Evolutionary conservation across 2,113 vertebrate genomes (phyloP).

Genomic region (Phocoena sinus): DNA sequence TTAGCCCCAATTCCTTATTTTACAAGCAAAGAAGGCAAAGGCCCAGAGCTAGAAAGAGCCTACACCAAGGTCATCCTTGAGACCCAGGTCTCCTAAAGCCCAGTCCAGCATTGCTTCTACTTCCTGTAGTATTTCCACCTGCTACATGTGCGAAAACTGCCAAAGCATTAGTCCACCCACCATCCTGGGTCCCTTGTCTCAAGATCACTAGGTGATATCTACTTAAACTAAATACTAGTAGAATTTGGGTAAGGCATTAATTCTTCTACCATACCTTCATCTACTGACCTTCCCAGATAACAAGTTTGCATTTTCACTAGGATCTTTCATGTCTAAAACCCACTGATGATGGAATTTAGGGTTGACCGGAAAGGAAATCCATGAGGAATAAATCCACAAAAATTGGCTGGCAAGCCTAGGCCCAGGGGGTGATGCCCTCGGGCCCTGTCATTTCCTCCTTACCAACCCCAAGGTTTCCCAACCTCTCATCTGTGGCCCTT

Average conservation of each 20-base stretch:
- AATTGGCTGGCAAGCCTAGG: not conserved
- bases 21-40: not conserved
- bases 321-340: not conserved
- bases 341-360: not conserved
- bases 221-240: not conserved
- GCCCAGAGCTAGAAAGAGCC: not conserved
- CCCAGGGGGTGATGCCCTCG: accelerated
- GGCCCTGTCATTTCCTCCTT: not conserved
- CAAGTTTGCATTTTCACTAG: not conserved
- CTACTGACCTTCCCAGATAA: not conserved
- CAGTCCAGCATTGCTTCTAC: not conserved
- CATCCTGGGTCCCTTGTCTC: not conserved
- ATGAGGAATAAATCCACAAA: not conserved
- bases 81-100: not conserved
- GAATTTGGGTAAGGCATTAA: too few relatives aligned
- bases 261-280: not conserved
- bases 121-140: not conserved
- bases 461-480: not conserved
- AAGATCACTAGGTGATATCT: not conserved
- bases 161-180: not conserved
- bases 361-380: not conserved
- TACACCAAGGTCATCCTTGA: not conserved
- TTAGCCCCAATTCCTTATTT: not conserved
- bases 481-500: too few relatives aligned
- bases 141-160: not conserved